Evolutionary conservation across 2,113 vertebrate species (phyloP), one percentile per base, ranked within the genome.

Genomic region (Ifrita kowaldi): DNA sequence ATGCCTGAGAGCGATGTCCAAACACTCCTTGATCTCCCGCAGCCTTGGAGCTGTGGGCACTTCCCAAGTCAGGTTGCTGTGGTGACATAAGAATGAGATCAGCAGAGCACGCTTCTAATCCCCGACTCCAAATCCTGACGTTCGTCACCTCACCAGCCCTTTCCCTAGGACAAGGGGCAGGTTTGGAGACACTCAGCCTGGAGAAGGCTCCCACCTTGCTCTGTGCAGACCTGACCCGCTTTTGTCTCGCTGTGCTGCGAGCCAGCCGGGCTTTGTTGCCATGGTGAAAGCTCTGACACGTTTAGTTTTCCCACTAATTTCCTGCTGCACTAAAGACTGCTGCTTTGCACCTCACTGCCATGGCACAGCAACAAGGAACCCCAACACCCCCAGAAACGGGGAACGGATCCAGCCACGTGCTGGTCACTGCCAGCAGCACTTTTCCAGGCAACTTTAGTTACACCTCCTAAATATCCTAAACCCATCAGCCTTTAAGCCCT

Each of bases 211-310:
- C 71, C 70, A 26, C 74, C 81, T 70, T 18, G 42, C 71, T 42
- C 53, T 2, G 13, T 10, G 23, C 73, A 90, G 55, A 53, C 73
- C 52, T 94, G 86, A 94, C 90, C 87, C 8, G 75, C 80, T 95
- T 88, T 88, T 65, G 70, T 83, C 87, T 77, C 9, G 1, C 84
- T 3, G 16, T 2, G 56, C 90, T 59, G 69, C 0, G 16, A 71
- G 85, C 77, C 35, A 50, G 87, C 75, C 8, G 12, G 67, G 46
- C 50, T 83, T 50, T 63, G 95, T 93, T 89, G 89, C 91, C 90
- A 96, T 82, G 76, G 88, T 87, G 71, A 95, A 83, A 78, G 89
- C 91, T 92, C 83, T 89, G 77, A 87, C 94, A 90, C 78, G 75
- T 84, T 86, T 13, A 3, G 49, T 90, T 92, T 90, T 87, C 96